Base-by-base conservation (phyloP, 2,113 vertebrate species). In the Phylloscopus trochiloides region DNA sequence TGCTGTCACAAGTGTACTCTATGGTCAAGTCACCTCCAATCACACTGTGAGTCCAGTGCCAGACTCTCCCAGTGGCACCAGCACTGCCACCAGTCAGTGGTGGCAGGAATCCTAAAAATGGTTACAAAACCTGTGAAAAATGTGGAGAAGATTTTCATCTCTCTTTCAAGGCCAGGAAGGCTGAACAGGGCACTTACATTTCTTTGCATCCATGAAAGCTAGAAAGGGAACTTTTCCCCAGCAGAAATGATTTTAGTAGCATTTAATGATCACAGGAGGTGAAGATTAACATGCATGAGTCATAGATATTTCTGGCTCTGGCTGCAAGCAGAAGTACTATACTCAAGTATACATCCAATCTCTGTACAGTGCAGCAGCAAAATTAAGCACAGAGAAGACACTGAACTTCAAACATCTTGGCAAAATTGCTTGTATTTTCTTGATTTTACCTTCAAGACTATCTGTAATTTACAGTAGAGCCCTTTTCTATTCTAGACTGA, bases 31-130 rank as follows among this genome's bases (percentile, higher is more conserved):
- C 14, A 26, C 7, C 17, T 82, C 26, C 45, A 59, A 2, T 13
- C 1, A 5, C 0, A 1, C 12, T 12, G 8, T 48, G 28, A 16
- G 7, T 10, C 31, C 58, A 32, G 38, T 28, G 24, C 11, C n/a
- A 51, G 26, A 13, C 8, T 26, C 5, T 25, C 20, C 7, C 12
- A 19, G 12, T 36, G 38, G 10, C 9, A 67, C 8, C 8, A 18
- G 15, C 28, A 10, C 26, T 71, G 50, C 20, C 2, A 2, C 12
- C 1, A 1, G 8, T 63, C 1, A 0, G 34, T 34, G 14, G 8
- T 15, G 25, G 7, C 15, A 7, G 28, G 3, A 73, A 51, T 19
- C 11, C 61, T 42, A 52, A 43, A 17, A 43, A 19, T 58, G 7
- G 25, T 51, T 62, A 62, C 22, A 86, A 62, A 83, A 29, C 8